Base-by-base conservation (phyloP, 2,113 vertebrate species). In the Microtus pennsylvanicus region DNA sequence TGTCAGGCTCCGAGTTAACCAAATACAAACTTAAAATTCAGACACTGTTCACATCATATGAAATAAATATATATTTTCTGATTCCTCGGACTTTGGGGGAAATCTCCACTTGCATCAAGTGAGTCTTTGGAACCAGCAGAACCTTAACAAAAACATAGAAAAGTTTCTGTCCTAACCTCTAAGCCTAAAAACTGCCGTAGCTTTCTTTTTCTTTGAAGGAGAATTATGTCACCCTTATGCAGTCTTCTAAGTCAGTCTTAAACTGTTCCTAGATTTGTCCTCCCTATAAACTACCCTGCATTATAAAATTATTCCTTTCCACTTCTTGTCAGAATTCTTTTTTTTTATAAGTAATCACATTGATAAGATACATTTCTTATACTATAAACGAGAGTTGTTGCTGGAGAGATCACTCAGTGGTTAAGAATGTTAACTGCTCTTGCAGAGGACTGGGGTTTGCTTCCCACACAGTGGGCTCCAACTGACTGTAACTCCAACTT, bases 261-360 rank as follows among this genome's bases (percentile, higher is more conserved):
- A 33, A 50, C 24, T n/a, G 69, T 75, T 93, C n/a, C 81, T 33
- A 81, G 65, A 10, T 7, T 88, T 87, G 12, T 91, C n/a, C 24
- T 91, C 10, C 67, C 55, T 61, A 7, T 93, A 63, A 77, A 52
- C 47, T 90, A 19, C 38, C 35, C 33, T 38, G 52, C 42, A 21
- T n/a, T 50, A 38, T 81, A 33, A 76, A 87, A 52, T 76, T 76
- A 89, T 89, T 38, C 35, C 47, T 89, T 75, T 30, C 33, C 11
- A 67, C n/a, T 35, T 93, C 74, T 82, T 70, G 38, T 4, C 19
- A 95, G 69, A 91, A 82, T 12, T 55, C 17, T 92, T 92, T 78
- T 61, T 92, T 92, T 96, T 85, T 90, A 9, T 81, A 69, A 74
- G 12, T 70, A 90, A 92, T 81, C 35, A 67, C 85, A 72, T 61